Percentiles rank a stretch among this genome's conserved stretches.
Conservation (phyloP, 2,888 invertebrate species). For the Dolichomitus sp. region DNA sequence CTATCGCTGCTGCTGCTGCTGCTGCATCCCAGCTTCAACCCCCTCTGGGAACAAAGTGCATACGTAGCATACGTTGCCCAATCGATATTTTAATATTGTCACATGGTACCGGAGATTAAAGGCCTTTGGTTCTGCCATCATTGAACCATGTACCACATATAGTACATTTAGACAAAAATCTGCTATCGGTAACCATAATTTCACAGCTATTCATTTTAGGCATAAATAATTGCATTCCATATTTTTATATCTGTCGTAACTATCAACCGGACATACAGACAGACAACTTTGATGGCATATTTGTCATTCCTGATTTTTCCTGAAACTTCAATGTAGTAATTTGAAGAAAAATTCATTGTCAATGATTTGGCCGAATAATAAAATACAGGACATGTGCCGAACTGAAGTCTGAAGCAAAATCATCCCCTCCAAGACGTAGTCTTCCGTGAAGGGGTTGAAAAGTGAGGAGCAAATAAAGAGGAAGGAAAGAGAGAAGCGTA, state of each 20-base stretch:
- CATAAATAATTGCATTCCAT: not conserved
- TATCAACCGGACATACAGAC: too few relatives aligned
- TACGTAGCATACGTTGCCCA: slow-evolving; percentile 85
- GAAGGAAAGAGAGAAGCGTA: slow-evolving; percentile 4
- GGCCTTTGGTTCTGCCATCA: slow-evolving; percentile 68
- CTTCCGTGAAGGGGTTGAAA: slow-evolving; percentile 77
- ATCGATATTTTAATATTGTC: slow-evolving; percentile 86
- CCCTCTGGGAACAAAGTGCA: slow-evolving; percentile 83
- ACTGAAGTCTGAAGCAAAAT: slow-evolving; percentile 23
- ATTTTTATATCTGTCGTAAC: too few relatives aligned
- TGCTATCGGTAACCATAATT: not conserved
- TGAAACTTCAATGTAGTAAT: not conserved
- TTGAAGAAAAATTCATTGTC: not conserved
- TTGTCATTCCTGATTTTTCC: slow-evolving; percentile 26
- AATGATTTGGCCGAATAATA: not conserved
- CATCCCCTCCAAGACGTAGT: slow-evolving; percentile 61
- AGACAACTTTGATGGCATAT: too few relatives aligned
- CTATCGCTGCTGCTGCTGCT: not conserved
- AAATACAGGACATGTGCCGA: not conserved
- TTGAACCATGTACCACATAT: not conserved
- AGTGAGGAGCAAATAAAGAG: slow-evolving; percentile 28
- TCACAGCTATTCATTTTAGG: not conserved
- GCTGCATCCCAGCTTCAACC: slow-evolving; percentile 43
- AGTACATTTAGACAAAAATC: not conserved
- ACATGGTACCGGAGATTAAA: slow-evolving; percentile 77